A percentile compares a stretch with the other conserved stretches of the same genome.
Evolutionary conservation across 2,113 vertebrate species (phyloP).

Genomic region (Struthidea cinerea): DNA sequence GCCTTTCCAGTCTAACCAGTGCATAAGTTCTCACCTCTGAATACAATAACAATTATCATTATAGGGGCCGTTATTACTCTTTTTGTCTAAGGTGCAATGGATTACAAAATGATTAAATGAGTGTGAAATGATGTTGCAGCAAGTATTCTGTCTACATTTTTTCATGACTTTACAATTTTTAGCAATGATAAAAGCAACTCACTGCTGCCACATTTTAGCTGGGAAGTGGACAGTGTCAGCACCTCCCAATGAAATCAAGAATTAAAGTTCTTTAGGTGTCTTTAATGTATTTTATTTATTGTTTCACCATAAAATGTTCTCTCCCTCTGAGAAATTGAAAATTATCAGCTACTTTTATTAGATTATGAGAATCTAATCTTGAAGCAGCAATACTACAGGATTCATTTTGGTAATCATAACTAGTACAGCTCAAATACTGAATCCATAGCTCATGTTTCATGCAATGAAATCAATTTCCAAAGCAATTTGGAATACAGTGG

Average conservation of each 20-base stretch:
- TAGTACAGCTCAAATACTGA: neutral
- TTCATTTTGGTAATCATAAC: neutral
- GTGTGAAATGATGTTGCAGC: neutral
- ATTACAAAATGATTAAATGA: neutral
- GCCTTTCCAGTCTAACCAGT: neutral
- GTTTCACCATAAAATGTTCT: neutral
- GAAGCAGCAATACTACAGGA: neutral
- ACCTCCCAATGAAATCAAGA: neutral
- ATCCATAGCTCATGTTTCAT: neutral
- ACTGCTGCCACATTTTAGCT: neutral
- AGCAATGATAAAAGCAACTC: neutral
- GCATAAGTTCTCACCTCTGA: neutral
- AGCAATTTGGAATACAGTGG: neutral
- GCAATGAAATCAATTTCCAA: neutral
- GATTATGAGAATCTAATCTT: neutral
- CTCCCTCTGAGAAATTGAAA: neutral
- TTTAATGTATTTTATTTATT: neutral
- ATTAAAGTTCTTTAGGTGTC: neutral
- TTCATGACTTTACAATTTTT: neutral
- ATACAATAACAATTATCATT: neutral
- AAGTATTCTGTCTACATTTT: neutral
- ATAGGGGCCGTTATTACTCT: neutral
- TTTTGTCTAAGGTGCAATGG: neutral
- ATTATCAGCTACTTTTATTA: neutral
- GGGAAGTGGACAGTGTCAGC: neutral